Conservation (phyloP, 2,113 vertebrate species). For the Gallinago undulata region DNA sequence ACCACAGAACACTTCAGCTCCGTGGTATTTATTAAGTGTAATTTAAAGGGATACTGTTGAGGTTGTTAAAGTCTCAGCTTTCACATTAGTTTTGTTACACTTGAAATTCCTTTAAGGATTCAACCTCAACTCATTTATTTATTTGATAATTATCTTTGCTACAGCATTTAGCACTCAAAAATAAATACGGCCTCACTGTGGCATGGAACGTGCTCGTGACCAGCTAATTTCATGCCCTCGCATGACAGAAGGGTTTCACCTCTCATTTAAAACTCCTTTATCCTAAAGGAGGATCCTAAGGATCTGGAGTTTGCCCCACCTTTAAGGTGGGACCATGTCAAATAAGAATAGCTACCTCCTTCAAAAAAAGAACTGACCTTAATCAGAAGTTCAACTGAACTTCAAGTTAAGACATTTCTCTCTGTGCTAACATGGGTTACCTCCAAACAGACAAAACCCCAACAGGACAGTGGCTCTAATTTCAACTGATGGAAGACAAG, state of each 20-base stretch:
- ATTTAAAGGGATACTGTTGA: constrained; percentile 70
- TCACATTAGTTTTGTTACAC: background rate
- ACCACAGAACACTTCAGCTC: constrained; percentile 68
- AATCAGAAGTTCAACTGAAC: background rate
- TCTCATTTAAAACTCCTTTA: background rate
- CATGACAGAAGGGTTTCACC: background rate
- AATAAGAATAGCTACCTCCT: background rate
- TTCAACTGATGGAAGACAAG: background rate
- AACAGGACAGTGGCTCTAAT: background rate
- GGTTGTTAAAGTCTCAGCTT: background rate
- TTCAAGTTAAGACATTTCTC: background rate
- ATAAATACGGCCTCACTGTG: background rate
- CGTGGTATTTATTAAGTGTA: constrained; percentile 56
- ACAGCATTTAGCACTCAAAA: background rate
- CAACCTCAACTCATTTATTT: background rate
- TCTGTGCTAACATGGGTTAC: background rate
- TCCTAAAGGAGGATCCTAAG: too few species aligned
- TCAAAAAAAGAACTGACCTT: background rate
- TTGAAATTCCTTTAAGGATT: constrained; percentile 1
- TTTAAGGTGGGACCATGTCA: background rate
- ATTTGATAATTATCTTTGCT: background rate
- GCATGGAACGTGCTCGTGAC: background rate
- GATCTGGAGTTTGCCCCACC: background rate
- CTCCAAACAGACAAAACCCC: background rate
- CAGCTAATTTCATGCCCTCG: background rate